Evolutionary conservation across 2,888 invertebrate genomes (phyloP).

Genomic region (Anorthoa munda): DNA sequence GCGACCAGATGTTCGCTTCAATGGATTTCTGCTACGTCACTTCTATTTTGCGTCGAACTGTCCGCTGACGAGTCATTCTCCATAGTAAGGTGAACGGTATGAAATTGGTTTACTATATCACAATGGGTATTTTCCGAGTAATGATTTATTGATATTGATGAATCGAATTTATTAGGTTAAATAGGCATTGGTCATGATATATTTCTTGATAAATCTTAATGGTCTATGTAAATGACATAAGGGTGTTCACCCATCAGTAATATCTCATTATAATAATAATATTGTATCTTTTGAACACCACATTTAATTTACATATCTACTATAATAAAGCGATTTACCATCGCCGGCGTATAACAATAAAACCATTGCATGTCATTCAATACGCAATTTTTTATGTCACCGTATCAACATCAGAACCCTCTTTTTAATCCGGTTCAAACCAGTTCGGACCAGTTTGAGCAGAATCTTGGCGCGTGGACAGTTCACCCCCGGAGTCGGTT

Average conservation of each 20-base stretch:
- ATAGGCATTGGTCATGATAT: background rate
- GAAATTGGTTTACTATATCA: constrained; percentile 59
- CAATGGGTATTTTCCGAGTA: constrained; percentile 47
- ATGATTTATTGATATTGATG: constrained; percentile 57
- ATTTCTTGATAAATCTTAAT: background rate
- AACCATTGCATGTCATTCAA: constrained; percentile 47
- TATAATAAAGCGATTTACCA: constrained; percentile 50
- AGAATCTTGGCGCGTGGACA: constrained; percentile 73
- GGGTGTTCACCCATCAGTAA: background rate
- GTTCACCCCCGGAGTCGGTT: constrained; percentile 66
- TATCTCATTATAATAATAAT: background rate
- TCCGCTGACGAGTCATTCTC: constrained; percentile 48
- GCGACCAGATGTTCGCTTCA: constrained; percentile 48
- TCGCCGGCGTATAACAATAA: constrained; percentile 46
- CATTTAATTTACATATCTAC: constrained; percentile 40
- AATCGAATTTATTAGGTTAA: constrained; percentile 11
- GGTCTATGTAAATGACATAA: background rate
- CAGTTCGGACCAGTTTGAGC: constrained; percentile 65
- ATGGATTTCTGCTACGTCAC: constrained; percentile 59
- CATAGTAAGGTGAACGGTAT: constrained; percentile 54
- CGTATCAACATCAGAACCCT: constrained; percentile 51
- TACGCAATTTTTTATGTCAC: constrained; percentile 42
- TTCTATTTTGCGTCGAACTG: constrained; percentile 54
- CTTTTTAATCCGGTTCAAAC: constrained; percentile 59
- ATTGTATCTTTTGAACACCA: constrained; percentile 4